Base-by-base conservation (phyloP, 2,113 vertebrate species). In the Onychorhynchus coronatus region DNA sequence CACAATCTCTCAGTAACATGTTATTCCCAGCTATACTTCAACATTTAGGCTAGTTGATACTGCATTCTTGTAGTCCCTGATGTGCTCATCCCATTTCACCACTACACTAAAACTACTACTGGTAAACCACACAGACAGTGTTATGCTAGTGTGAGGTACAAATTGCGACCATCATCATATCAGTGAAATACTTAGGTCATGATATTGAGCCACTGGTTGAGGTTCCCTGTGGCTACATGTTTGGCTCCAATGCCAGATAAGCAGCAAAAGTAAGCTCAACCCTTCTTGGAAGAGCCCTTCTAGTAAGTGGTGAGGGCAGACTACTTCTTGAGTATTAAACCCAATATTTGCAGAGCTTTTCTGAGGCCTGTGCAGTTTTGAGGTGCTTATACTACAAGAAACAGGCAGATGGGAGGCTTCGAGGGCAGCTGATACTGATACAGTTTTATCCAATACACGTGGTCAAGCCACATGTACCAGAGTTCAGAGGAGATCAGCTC, bases 11-110 rank as follows among this genome's bases (percentile, higher is more conserved):
- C 2, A 5, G 70, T 76, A 84, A 28, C 56, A 59, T 7, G 1
- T 80, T 91, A 91, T 87, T 93, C 80, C 76, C 91, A 78, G 85
- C 75, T 81, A 63, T 31, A 65, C 80, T 87, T 75, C 52, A 91
- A 47, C 70, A 61, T 77, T 61, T 67, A 30, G 42, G 72, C 30
- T 81, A 28, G 74, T 14, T 73, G 74, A 82, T 78, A 75, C 62
- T 66, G 41, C 53, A 33, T 71, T 41, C 83, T 89, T 88, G 65
- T 89, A 84, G 52, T 93, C 85, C 86, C 72, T 31, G 68, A 67
- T 70, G 82, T 76, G 73, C 71, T 74, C 35, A 66, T 66, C 70
- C 85, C 77, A 75, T 55, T 79, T 70, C 66, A 72, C 27, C 6
- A 5, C 59, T 27, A 16, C 88, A 74, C 46, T 85, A 50, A 65